Evolutionary conservation across 2,797 vertebrate species (phyloP).

Genomic region (Arctocebus calabarensis): DNA sequence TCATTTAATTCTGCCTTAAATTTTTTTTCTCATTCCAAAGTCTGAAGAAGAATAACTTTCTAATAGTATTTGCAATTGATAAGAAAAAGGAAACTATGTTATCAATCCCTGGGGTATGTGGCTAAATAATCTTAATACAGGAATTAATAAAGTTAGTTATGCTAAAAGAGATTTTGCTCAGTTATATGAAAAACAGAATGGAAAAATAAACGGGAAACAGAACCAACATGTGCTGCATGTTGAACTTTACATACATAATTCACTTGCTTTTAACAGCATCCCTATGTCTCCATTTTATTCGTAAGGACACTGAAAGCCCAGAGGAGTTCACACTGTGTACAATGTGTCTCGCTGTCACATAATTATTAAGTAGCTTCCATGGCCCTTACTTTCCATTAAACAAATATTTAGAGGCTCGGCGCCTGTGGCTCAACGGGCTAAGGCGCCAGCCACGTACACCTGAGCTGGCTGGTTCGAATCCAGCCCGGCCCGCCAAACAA

Average conservation of each 20-base stretch:
- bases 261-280: neutral
- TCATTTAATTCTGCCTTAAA: slow-evolving; percentile 54
- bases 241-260: neutral
- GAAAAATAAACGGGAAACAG: neutral
- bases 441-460: no score
- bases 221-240: neutral
- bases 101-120: neutral
- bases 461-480: no score
- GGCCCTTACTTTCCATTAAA: slow-evolving; percentile 27
- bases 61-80: slow-evolving; percentile 48
- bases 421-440: no score
- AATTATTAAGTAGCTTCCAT: slow-evolving; percentile 22
- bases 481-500: no score
- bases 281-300: neutral
- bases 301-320: neutral
- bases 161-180: slow-evolving; percentile 39
- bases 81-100: slow-evolving; percentile 58
- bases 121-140: slow-evolving; percentile 47
- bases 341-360: neutral
- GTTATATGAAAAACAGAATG: slow-evolving; percentile 40
- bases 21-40: slow-evolving; percentile 58
- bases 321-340: neutral
- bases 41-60: slow-evolving; percentile 61
- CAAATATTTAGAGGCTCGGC: slow-evolving; percentile 39
- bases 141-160: slow-evolving; percentile 6